A percentile compares a stretch with the other conserved stretches of the same genome.
Conservation (phyloP, 2,888 invertebrate genomes). For the Hermodice carunculata region DNA sequence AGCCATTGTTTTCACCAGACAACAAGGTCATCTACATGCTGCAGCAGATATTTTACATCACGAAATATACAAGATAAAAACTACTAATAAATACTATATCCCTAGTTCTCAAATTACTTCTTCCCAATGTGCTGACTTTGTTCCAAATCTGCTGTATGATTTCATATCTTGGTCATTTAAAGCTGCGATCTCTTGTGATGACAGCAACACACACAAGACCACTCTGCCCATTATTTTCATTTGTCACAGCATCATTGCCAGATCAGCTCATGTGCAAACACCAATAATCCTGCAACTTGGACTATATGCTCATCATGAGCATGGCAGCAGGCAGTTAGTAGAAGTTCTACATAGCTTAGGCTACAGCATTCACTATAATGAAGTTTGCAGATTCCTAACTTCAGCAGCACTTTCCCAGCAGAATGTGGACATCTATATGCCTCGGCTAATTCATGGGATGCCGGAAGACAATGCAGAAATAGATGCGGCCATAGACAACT, state of each 20-base stretch:
- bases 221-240: no score
- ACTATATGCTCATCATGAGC: no score
- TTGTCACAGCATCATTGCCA: no score
- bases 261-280: no score
- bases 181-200: not conserved
- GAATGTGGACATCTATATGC: not conserved
- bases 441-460: not conserved
- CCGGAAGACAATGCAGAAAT: not conserved
- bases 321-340: not conserved
- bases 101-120: not conserved
- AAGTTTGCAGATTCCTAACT: slow-evolving; percentile 1
- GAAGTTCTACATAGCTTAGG: not conserved
- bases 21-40: no score
- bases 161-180: not conserved
- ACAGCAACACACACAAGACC: no score
- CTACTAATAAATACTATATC: not conserved
- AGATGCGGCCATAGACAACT: slow-evolving; percentile 18
- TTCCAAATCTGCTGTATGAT: slow-evolving; percentile 1
- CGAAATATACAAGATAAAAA: not conserved
- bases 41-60: no score
- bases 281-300: no score
- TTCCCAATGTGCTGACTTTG: not conserved
- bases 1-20: no score
- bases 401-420: not conserved
- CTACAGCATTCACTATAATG: not conserved